Conservation (phyloP, 2,888 invertebrate genomes). For the Chelonus formosanus region DNA sequence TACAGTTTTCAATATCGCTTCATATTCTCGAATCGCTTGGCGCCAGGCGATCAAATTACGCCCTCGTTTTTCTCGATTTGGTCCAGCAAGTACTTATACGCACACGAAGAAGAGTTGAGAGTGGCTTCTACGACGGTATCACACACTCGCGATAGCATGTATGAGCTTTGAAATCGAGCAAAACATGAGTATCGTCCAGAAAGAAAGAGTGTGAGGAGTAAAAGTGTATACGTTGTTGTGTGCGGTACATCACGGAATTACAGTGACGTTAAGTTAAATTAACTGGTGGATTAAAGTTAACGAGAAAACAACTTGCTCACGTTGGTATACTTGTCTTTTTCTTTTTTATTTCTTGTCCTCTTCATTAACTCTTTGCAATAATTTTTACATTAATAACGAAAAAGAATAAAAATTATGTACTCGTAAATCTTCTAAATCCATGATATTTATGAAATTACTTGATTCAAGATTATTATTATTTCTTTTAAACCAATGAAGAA, state of each 20-base stretch:
- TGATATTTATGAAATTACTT: too few relatives aligned
- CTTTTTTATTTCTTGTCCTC: conserved; percentile 39
- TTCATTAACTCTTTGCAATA: conserved; percentile 18
- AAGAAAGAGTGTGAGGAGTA: conserved; percentile 24
- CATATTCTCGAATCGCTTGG: conserved; percentile 26
- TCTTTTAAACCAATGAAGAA: too few relatives aligned
- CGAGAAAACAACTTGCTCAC: conserved; percentile 52
- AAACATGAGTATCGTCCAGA: conserved; percentile 7
- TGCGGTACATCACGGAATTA: conserved; percentile 49
- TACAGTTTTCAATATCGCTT: conserved; percentile 10
- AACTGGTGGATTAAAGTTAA: conserved; percentile 53
- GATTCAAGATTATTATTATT: too few relatives aligned
- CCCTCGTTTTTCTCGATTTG: conserved; percentile 23
- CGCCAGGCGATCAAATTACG: conserved; percentile 29
- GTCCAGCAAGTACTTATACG: conserved; percentile 21
- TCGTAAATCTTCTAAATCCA: conserved; percentile 1
- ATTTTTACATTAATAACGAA: conserved; percentile 8
- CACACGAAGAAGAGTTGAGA: not conserved
- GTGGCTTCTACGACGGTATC: conserved; percentile 11
- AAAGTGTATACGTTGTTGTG: conserved; percentile 31
- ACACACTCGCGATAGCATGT: conserved; percentile 20
- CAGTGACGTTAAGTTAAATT: conserved; percentile 54
- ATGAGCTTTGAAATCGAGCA: conserved; percentile 9
- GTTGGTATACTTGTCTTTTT: conserved; percentile 47
- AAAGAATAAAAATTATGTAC: conserved; percentile 6